Evolutionary conservation across 2,113 vertebrate species (phyloP).

Genomic region (Platysternon megacephalum): DNA sequence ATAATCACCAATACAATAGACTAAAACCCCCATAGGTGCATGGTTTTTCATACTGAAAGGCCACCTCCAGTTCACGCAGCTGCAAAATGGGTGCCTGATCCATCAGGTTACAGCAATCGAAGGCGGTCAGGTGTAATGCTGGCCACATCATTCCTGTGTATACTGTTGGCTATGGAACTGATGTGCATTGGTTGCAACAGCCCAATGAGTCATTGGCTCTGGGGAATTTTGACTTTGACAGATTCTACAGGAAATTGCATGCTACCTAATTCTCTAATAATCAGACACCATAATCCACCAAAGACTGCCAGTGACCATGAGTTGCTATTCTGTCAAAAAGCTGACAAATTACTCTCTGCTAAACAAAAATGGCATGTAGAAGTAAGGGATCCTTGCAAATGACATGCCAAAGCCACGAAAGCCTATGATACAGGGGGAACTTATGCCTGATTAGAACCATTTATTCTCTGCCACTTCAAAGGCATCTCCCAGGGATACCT

Average conservation of each 20-base stretch:
- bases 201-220: not conserved
- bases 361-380: constrained; percentile 26
- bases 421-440: constrained; percentile 47
- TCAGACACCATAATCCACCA: constrained; percentile 32
- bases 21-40: not conserved
- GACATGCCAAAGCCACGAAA: constrained; percentile 55
- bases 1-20: not conserved
- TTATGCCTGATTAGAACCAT: constrained; percentile 63
- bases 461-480: constrained; percentile 74
- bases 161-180: not conserved
- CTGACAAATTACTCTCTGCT: constrained; percentile 52
- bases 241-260: constrained; percentile 1
- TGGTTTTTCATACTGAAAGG: not conserved
- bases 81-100: not conserved
- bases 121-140: not conserved
- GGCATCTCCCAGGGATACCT: constrained; percentile 60
- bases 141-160: not conserved
- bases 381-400: constrained; percentile 49
- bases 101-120: not conserved
- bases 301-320: constrained; percentile 21
- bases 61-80: not conserved
- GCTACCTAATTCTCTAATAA: constrained; percentile 45
- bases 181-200: not conserved
- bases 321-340: constrained; percentile 30
- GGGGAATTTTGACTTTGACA: not conserved